Percentiles rank a stretch among this genome's conserved stretches.
Conservation (phyloP, 2,888 invertebrate species). For the Andrena praecox region DNA sequence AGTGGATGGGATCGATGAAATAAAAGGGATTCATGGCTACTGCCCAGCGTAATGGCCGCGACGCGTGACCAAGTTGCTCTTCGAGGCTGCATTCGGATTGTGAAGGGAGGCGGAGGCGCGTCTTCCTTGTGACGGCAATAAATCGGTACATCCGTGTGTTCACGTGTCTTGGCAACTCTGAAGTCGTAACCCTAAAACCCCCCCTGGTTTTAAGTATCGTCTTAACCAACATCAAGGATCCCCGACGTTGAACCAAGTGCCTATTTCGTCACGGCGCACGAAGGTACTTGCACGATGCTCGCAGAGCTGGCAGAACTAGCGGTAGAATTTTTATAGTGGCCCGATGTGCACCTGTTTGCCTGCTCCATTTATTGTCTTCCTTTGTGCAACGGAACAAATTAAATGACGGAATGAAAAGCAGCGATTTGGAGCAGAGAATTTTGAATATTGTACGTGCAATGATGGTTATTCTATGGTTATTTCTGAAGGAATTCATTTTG, state of each 20-base stretch:
- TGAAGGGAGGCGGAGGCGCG: conserved; percentile 27
- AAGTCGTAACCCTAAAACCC: conserved; percentile 40
- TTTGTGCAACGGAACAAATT: neutral
- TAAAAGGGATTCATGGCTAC: conserved; percentile 4
- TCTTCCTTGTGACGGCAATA: conserved; percentile 39
- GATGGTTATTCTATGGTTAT: no score
- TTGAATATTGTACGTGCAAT: no score
- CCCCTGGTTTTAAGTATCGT: conserved; percentile 34
- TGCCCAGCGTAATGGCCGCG: conserved; percentile 6
- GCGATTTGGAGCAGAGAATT: no score
- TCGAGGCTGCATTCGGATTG: conserved; percentile 6
- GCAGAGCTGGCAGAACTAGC: neutral
- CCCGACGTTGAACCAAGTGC: conserved; percentile 27
- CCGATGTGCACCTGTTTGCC: neutral
- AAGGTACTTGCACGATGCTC: conserved; percentile 1
- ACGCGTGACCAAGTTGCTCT: conserved; percentile 24
- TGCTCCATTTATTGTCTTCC: neutral
- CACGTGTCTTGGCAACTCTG: conserved; percentile 29
- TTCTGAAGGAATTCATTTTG: no score
- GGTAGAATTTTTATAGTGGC: conserved; percentile 8
- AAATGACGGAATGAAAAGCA: neutral
- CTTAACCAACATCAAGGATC: conserved; percentile 40
- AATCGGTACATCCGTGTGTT: conserved; percentile 29
- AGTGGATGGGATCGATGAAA: conserved; percentile 5
- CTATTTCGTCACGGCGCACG: conserved; percentile 44